Evolutionary conservation across 2,797 vertebrate species (phyloP).

Genomic region (Phrynocephalus forsythii): DNA sequence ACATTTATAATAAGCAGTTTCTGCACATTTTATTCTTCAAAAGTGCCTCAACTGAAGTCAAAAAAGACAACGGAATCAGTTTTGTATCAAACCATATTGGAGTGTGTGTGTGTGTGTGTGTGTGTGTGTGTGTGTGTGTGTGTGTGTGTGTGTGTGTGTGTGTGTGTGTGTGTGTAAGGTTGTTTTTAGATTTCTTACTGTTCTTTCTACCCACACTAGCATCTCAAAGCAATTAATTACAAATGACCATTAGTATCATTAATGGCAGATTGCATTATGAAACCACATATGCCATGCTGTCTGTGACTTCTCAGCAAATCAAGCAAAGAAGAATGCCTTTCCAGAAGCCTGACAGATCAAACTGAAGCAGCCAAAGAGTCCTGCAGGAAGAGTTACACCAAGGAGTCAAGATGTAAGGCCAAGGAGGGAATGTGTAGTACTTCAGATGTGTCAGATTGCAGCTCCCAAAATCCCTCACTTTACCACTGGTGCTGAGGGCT

Average conservation of each 20-base stretch:
- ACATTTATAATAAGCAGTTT: not conserved
- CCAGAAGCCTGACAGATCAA: not conserved
- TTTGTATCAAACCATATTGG: too few relatives aligned
- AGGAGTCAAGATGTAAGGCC: too few relatives aligned
- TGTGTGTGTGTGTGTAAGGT: not conserved
- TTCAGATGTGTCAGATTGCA: too few relatives aligned
- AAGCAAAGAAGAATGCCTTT: not conserved
- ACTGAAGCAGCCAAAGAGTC: not conserved
- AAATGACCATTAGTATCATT: not conserved
- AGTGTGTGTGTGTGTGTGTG: too few relatives aligned
- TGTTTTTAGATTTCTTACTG: not conserved
- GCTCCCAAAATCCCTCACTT: too few relatives aligned
- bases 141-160: too few relatives aligned
- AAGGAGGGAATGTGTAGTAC: too few relatives aligned
- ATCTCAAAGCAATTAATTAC: not conserved
- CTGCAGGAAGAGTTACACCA: too few relatives aligned
- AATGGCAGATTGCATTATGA: not conserved
- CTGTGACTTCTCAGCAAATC: not conserved
- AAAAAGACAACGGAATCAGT: too few relatives aligned
- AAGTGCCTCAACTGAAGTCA: too few relatives aligned
- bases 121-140: not conserved
- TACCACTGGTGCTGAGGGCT: not conserved
- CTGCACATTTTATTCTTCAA: not conserved
- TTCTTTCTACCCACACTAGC: not conserved
- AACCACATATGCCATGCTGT: not conserved